Evolutionary conservation across 2,888 invertebrate genomes (phyloP).

Genomic region (Odontocolon sp.): DNA sequence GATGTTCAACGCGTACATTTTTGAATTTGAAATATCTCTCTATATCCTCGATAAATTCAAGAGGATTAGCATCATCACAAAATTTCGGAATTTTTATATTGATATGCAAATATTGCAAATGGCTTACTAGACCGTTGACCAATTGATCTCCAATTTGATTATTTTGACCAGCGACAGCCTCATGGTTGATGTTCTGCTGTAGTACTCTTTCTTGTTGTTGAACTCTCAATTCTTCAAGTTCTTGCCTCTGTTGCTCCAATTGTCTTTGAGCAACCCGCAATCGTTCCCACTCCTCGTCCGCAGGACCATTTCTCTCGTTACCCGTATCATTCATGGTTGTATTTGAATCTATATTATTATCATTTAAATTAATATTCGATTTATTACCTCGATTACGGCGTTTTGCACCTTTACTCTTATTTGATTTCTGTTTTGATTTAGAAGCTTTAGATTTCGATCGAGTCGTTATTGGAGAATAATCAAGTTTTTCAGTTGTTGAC

Average conservation of each 20-base stretch:
- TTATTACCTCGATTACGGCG: background rate
- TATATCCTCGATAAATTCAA: conserved; percentile 40
- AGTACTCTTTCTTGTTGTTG: background rate
- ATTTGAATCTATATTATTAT: background rate
- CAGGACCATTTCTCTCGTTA: background rate
- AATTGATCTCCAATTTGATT: background rate
- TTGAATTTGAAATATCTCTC: conserved; percentile 46
- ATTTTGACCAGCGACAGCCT: background rate
- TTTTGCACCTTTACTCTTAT: background rate
- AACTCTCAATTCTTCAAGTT: background rate
- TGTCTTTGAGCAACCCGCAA: background rate
- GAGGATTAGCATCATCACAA: conserved; percentile 24
- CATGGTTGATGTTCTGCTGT: background rate
- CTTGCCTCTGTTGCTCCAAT: background rate
- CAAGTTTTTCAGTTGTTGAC: background rate
- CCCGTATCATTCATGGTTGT: background rate
- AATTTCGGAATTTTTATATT: conserved; percentile 37
- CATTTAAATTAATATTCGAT: background rate
- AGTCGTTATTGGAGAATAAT: background rate
- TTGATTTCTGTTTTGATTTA: background rate
- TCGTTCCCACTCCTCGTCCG: background rate
- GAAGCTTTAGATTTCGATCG: background rate
- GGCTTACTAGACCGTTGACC: conserved; percentile 34
- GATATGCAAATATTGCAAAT: conserved; percentile 27
- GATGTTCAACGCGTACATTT: conserved; percentile 23